These are phyloP conservation scores for Maniola jurtina DNA, from an alignment of 1,140 invertebrate genomes.

Conservation along the genomic window DNA sequence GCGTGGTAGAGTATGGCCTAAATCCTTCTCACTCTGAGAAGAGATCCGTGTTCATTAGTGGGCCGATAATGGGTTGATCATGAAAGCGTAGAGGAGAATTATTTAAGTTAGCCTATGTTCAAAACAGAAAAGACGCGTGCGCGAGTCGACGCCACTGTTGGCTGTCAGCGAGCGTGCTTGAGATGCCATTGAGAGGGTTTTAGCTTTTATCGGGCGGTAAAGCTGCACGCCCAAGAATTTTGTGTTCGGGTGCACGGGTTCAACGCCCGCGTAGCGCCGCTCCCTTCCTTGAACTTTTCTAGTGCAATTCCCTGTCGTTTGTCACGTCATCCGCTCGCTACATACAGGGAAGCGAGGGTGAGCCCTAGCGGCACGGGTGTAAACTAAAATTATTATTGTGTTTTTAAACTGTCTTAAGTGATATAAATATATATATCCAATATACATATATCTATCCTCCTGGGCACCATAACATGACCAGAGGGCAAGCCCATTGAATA, in stretches of 20 bases:
- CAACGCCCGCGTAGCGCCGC: constrained; percentile 58
- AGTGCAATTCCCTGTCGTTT: constrained; percentile 49
- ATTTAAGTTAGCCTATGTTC: background rate
- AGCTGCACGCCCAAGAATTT: constrained; percentile 63
- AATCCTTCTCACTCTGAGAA: too few species aligned
- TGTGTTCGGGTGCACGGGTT: constrained; percentile 55
- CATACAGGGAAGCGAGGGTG: constrained; percentile 7
- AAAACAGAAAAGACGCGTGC: background rate
- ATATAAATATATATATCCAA: too few species aligned
- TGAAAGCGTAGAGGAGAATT: background rate
- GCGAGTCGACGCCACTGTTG: background rate
- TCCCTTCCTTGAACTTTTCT: constrained; percentile 54
- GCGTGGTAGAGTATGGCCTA: too few species aligned
- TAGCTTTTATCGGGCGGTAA: constrained; percentile 39
- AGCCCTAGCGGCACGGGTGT: background rate
- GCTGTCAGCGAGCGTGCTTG: constrained; percentile 15
- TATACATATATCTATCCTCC: too few species aligned
- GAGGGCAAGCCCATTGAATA: too few species aligned
- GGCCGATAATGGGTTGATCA: too few species aligned
- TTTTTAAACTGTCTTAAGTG: too few species aligned
- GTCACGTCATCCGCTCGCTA: constrained; percentile 35
- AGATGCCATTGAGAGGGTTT: constrained; percentile 47
- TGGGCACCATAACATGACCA: too few species aligned
- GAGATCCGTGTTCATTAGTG: too few species aligned
- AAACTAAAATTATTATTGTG: background rate